Percentiles rank a stretch among this genome's conserved stretches.
phyloP scores from a whole-genome alignment of 2,797 vertebrate genomes.

The Pangasius krempfi region DNA sequence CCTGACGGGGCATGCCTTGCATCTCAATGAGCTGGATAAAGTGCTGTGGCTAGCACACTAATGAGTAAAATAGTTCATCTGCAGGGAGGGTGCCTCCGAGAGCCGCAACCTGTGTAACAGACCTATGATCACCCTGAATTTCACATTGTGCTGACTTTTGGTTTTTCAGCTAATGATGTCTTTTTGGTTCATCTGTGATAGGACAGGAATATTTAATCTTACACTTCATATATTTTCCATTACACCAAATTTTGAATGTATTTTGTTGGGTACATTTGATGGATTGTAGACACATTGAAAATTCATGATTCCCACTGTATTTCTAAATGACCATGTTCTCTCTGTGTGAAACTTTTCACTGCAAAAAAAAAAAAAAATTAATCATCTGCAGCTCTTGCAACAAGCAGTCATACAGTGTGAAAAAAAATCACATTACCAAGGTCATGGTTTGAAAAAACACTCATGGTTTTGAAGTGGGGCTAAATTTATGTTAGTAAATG shows the following conservation, averaged over 20 bases:
- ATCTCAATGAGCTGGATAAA: constrained; percentile 70
- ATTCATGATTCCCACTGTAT: not conserved
- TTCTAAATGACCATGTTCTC: not conserved
- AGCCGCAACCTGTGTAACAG: constrained; percentile 61
- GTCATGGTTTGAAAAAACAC: constrained; percentile 4
- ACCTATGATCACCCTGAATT: constrained; percentile 7
- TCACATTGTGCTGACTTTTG: constrained; percentile 14
- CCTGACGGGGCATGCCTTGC: constrained; percentile 63
- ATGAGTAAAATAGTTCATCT: constrained; percentile 49
- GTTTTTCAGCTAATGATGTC: constrained; percentile 4
- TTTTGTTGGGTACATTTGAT: not conserved
- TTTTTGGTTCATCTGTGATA: constrained; percentile 22
- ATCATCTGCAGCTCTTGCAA: not conserved
- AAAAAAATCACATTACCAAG: constrained; percentile 20
- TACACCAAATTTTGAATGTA: not conserved
- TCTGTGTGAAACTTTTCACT: constrained; percentile 1
- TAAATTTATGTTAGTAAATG: constrained; percentile 10
- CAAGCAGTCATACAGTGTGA: not conserved
- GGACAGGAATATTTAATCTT: constrained; percentile 9
- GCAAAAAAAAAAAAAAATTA: not conserved
- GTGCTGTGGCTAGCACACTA: constrained; percentile 42
- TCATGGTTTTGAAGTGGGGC: constrained; percentile 9
- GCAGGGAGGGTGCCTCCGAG: constrained; percentile 47
- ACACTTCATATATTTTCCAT: not conserved
- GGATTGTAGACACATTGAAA: not conserved